These are phyloP conservation scores for Gallinago undulata DNA, from an alignment of 2,113 vertebrate species.

Conservation along the genomic window DNA sequence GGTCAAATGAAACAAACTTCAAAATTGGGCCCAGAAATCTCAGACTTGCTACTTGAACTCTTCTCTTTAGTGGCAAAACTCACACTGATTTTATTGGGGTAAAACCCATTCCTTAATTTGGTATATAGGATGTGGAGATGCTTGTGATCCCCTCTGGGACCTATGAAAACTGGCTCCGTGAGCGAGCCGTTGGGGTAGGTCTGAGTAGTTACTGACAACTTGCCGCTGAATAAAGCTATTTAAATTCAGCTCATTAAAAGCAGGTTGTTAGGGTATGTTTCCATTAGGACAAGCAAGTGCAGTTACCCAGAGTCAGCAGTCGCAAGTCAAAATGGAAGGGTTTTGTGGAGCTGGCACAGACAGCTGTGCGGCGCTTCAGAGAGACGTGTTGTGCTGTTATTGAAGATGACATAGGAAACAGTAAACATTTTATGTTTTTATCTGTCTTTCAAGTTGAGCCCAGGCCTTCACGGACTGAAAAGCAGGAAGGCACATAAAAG, in stretches of 20 bases:
- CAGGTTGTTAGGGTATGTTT: background rate
- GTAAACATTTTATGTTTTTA: background rate
- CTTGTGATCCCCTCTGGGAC: background rate
- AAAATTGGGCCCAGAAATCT: background rate
- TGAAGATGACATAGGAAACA: background rate
- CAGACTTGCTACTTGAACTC: background rate
- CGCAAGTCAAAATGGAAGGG: background rate
- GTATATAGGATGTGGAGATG: background rate
- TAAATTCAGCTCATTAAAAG: background rate
- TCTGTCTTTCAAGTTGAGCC: background rate
- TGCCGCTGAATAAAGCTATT: background rate
- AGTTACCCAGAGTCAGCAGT: background rate
- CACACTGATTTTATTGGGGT: background rate
- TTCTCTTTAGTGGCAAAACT: background rate
- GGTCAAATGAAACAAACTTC: background rate
- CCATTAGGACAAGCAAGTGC: background rate
- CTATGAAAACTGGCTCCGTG: background rate
- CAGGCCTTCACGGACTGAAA: background rate
- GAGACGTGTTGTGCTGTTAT: background rate
- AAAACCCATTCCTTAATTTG: background rate
- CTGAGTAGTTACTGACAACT: background rate
- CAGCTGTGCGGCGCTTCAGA: background rate
- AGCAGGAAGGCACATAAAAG: background rate
- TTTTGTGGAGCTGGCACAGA: background rate
- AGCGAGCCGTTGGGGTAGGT: background rate